Conservation (phyloP, 23 tunicate species). For the Halocynthia aurantium region DNA sequence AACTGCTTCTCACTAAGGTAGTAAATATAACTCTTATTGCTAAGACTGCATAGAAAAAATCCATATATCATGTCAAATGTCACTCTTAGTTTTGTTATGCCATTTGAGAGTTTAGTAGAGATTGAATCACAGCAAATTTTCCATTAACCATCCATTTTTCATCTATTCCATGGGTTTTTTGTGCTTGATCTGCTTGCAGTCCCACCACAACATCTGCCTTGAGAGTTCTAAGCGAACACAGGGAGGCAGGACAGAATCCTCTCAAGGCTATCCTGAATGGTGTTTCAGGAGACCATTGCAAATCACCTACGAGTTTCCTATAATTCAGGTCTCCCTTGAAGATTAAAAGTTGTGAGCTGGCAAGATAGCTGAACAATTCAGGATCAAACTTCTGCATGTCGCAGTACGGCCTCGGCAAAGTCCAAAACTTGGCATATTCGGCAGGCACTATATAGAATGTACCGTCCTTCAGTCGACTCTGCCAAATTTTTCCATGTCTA, state of each 20-base stretch:
- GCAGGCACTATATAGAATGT: constrained; percentile 21
- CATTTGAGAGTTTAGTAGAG: background rate
- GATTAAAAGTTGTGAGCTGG: constrained; percentile 28
- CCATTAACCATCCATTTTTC: constrained; percentile 94
- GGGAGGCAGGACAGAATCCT: constrained; percentile 51
- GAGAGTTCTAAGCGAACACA: constrained; percentile 68
- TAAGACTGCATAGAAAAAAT: no score
- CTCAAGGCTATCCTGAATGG: constrained; percentile 41
- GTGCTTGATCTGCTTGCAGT: constrained; percentile 37
- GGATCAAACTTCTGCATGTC: constrained; percentile 32
- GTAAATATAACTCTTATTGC: no score
- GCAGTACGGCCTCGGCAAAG: constrained; percentile 45
- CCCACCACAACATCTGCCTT: constrained; percentile 92
- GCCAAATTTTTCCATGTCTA: constrained; percentile 20
- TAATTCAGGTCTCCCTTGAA: constrained; percentile 89
- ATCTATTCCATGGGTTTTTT: constrained; percentile 16
- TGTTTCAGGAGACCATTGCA: constrained; percentile 67
- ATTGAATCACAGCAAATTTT: constrained; percentile 68
- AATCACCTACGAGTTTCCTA: constrained; percentile 80
- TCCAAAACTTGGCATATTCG: constrained; percentile 41
- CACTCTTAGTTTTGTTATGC: no score
- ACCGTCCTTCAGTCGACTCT: constrained; percentile 9
- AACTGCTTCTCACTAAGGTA: no score
- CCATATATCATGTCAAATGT: no score
- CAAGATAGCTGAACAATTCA: constrained; percentile 15